Base-by-base conservation (phyloP, 2,113 vertebrate genomes). In the Anhinga anhinga region DNA sequence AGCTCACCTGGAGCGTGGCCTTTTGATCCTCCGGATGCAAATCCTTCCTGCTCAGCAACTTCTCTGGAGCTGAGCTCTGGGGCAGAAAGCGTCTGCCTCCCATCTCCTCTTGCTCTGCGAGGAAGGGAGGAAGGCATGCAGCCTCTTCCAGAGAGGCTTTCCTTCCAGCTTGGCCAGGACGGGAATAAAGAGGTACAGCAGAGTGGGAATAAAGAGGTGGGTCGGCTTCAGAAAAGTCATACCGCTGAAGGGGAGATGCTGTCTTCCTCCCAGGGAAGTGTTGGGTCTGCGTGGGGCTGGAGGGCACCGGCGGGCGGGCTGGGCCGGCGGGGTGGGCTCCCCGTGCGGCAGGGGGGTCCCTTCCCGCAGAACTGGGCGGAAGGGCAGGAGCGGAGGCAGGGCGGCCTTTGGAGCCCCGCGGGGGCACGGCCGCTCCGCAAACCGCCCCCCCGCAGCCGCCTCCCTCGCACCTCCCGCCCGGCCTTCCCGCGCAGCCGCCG, bases 291-390 rank as follows among this genome's bases (percentile, higher is more conserved):
- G 2, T 38, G n/a, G 38, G 22, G 26, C 40, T 84, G 58, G 27
- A 18, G 42, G 19, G 47, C 44, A 6, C 30, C 9, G 52, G 10
- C 69, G 65, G 30, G 18, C 42, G 23, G 45, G 20, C 15, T 38
- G 61, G 21, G 11, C 6, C 7, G 21, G 7, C 26, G 11, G 36
- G 2, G 9, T 5, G 44, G 15, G 20, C 5, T 86, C 15, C 30
- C 4, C 0, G 0, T 16, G 59, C 44, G 13, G 23, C 19, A 30
- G 9, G 50, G 11, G 11, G 14, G 12, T 5, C 17, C 34, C 7
- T 26, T 62, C 63, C 63, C 7, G 14, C 36, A n/a, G 19, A n/a
- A 10, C 4, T 5, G 18, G 47, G 11, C 55, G 27, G 22, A 69
- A 69, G 17, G 8, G 13, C 50, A 36, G 9, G 15, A 38, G 44